These are phyloP conservation scores for Aegotheles bennettii DNA, from an alignment of 2,113 vertebrate genomes.

Conservation along the genomic window DNA sequence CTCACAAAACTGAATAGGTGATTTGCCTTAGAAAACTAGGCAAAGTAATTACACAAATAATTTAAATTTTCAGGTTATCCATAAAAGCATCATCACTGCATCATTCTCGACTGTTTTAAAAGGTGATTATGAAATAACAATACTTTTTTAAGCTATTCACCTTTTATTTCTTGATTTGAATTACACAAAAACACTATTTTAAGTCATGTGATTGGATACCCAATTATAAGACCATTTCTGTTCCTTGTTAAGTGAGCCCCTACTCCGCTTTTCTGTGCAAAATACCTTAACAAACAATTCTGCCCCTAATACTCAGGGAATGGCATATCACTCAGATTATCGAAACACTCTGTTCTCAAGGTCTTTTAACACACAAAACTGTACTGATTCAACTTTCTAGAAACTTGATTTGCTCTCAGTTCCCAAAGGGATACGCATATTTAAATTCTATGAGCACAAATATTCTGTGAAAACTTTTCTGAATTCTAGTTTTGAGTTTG, in stretches of 20 bases:
- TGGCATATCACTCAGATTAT: not conserved
- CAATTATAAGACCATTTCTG: not conserved
- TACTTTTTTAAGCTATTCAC: not conserved
- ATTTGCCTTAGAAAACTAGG: not conserved
- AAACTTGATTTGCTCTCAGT: not conserved
- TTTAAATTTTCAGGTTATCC: not conserved
- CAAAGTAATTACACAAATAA: not conserved
- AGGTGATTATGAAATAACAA: not conserved
- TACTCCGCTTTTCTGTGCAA: not conserved
- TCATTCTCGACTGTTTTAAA: not conserved
- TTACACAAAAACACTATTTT: not conserved
- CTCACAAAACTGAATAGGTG: not conserved
- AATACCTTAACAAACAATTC: not conserved
- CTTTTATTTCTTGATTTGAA: not conserved
- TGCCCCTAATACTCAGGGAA: not conserved
- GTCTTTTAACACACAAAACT: not conserved
- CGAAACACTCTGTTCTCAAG: not conserved
- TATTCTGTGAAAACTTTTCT: not conserved
- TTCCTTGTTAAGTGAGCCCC: not conserved
- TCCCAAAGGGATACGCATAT: not conserved
- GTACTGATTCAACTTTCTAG: not conserved
- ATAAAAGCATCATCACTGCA: not conserved
- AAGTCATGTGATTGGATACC: not conserved
- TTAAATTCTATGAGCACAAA: not conserved
- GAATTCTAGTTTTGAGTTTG: not conserved